Conservation (phyloP, 2,797 vertebrate genomes). For the Sebastes dallii region DNA sequence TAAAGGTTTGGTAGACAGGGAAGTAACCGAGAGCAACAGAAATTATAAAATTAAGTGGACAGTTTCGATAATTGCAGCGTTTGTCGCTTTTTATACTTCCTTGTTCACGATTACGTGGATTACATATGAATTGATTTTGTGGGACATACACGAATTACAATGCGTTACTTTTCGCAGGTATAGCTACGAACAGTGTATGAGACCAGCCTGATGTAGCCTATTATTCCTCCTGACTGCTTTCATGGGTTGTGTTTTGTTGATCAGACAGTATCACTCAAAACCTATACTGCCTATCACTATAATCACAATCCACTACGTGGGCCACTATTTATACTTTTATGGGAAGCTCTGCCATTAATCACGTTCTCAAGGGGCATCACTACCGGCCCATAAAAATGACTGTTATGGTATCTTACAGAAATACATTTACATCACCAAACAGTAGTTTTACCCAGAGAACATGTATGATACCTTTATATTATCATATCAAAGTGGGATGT, state of each 20-base stretch:
- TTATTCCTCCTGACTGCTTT: not conserved
- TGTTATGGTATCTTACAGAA: conserved; percentile 23
- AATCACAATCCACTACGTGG: not conserved
- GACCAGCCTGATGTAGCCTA: not conserved
- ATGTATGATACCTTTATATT: conserved; percentile 19
- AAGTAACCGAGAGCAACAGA: not conserved
- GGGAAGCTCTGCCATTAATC: conserved; percentile 36
- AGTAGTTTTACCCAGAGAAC: conserved; percentile 8
- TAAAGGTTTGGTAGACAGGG: not conserved
- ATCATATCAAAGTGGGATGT: conserved; percentile 40
- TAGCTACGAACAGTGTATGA: too few species aligned
- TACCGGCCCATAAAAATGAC: conserved; percentile 40
- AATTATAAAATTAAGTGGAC: not conserved
- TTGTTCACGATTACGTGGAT: too few species aligned
- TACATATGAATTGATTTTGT: too few species aligned
- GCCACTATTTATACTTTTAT: conserved; percentile 44
- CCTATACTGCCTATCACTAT: not conserved
- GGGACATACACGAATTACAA: too few species aligned
- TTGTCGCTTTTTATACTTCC: too few species aligned
- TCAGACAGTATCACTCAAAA: not conserved
- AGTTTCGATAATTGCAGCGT: not conserved
- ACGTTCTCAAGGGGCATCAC: conserved; percentile 40
- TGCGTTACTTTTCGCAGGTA: too few species aligned
- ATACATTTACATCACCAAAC: conserved; percentile 46
- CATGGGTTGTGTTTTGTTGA: not conserved